Base-by-base conservation (phyloP, 2,113 vertebrate species). In the Centropristis striata region DNA sequence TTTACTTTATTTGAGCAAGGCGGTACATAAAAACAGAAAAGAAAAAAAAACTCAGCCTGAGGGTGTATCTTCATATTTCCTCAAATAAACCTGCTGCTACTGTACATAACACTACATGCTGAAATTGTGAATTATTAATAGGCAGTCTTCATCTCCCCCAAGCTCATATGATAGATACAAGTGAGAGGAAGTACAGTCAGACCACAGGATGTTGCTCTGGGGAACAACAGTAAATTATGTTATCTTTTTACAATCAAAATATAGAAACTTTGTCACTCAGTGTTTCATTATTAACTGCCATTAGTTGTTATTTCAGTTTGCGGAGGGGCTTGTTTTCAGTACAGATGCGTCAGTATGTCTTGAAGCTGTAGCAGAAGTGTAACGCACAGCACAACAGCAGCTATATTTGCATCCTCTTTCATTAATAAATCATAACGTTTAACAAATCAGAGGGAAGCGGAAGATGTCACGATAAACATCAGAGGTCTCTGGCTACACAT, bases 341-440 rank as follows among this genome's bases (percentile, higher is more conserved):
- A 53, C 46, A 50, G 2, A 58, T 39, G 25, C 42, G 0, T 64
- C 27, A 18, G 28, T 53, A 1, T 67, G 63, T 79, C 54, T 81
- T 28, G 37, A 64, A 80, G 79, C 72, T 36, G 66, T 23, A 71
- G 71, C 16, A 63, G 59, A 46, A 53, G 55, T 63, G 41, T 80
- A 66, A 70, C 20, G 15, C 42, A 63, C 42, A 69, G 78, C 71
- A 81, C 71, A 64, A 84, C 68, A 57, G 71, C 60, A 71, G 81
- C 87, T 93, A 90, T 89, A 90, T 94, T 93, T 93, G 81, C 86
- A 77, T 92, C 70, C 75, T 69, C 61, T 71, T 80, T 84, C 88
- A 94, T 95, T 94, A 95, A 94, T 94, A 92, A 94, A 86, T 95
- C 59, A 94, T 89, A 53, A 73, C 25, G 44, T 91, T 92, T 92